Evolutionary conservation across 1,140 invertebrate genomes (phyloP).

Genomic region (Hycleus cichorii): DNA sequence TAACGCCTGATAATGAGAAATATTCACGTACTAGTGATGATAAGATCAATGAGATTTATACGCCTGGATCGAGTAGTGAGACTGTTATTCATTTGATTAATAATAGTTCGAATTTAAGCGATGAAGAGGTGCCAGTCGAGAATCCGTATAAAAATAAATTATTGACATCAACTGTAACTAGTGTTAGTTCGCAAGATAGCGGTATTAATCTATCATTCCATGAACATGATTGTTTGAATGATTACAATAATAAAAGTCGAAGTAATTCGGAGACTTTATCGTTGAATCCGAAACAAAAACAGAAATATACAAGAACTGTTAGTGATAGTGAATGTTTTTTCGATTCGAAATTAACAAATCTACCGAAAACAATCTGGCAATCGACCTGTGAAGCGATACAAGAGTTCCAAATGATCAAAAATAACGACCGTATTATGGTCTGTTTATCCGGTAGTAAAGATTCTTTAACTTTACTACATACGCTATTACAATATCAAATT

Average conservation of each 20-base stretch:
- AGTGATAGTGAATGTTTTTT: constrained; percentile 10
- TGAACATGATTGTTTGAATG: constrained; percentile 48
- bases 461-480: constrained; percentile 75
- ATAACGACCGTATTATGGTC: constrained; percentile 74
- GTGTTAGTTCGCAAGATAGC: constrained; percentile 65
- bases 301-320: constrained; percentile 22
- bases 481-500: constrained; percentile 76
- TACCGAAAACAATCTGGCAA: constrained; percentile 75
- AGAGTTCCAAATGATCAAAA: constrained; percentile 77
- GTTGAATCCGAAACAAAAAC: constrained; percentile 27
- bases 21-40: constrained; percentile 19
- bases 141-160: constrained; percentile 26
- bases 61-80: constrained; percentile 32
- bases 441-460: constrained; percentile 79
- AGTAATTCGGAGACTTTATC: constrained; percentile 32
- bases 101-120: constrained; percentile 23
- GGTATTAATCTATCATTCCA: constrained; percentile 67
- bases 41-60: constrained; percentile 19
- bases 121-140: constrained; percentile 22
- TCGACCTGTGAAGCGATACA: constrained; percentile 71
- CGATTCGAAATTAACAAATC: constrained; percentile 57
- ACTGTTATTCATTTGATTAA: constrained; percentile 34
- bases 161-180: constrained; percentile 32
- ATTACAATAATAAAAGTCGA: constrained; percentile 24
- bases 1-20: constrained; percentile 46